Evolutionary conservation across 2,113 vertebrate genomes (phyloP).

Genomic region (Anoplopoma fimbria): DNA sequence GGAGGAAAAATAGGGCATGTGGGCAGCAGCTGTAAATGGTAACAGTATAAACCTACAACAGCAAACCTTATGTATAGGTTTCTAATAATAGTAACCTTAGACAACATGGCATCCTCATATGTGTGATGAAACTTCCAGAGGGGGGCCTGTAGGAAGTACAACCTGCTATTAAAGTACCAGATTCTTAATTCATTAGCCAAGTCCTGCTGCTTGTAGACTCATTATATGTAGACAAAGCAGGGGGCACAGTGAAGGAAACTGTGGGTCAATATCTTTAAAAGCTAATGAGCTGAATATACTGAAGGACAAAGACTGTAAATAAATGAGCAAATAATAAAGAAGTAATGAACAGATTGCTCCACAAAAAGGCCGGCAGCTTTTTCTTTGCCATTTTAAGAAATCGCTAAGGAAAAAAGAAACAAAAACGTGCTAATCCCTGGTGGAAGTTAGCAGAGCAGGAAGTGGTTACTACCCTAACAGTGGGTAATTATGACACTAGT

Average conservation of each 20-base stretch:
- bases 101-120: constrained; percentile 18
- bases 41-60: background rate
- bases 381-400: constrained; percentile 24
- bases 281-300: constrained; percentile 55
- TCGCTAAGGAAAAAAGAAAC: constrained; percentile 10
- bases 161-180: constrained; percentile 35
- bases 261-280: constrained; percentile 46
- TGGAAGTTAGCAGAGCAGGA: constrained; percentile 53
- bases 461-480: constrained; percentile 39
- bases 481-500: constrained; percentile 58
- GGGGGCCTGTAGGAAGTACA: constrained; percentile 24
- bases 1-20: background rate
- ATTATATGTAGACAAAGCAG: constrained; percentile 47
- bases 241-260: constrained; percentile 26
- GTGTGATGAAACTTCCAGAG: constrained; percentile 30
- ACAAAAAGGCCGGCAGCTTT: background rate
- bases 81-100: constrained; percentile 24
- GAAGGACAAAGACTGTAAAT: constrained; percentile 44
- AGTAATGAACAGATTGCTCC: constrained; percentile 17
- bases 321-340: constrained; percentile 50
- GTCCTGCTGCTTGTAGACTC: constrained; percentile 45
- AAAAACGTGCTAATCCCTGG: constrained; percentile 29
- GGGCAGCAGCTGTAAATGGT: constrained; percentile 21
- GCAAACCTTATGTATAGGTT: background rate
- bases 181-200: constrained; percentile 56